Base-by-base conservation (phyloP, 2,888 invertebrate genomes). In the Dorcus parallelipipedus region DNA sequence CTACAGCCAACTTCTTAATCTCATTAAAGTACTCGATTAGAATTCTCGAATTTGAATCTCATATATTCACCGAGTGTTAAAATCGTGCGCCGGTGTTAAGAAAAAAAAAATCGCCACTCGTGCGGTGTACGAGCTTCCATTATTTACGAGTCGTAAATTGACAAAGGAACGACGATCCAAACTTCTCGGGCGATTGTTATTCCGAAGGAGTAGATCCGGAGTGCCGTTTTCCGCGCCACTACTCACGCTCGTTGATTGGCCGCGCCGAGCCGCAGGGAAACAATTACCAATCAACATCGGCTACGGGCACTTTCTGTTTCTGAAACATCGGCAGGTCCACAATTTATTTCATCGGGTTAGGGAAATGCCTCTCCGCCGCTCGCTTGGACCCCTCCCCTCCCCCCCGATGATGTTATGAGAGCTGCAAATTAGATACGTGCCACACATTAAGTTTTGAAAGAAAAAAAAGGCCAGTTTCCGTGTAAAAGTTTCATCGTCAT, bases 201-300 rank as follows among this genome's bases (percentile, higher is more conserved):
- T 77, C 77, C 66, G 68, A 58, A 62, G 71, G 68, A 68, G 77
- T 73, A 67, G 73, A 74, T 72, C 63, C 62, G 67, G 73, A 74
- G 76, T 76, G 76, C 72, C 74, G 75, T 73, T 77, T 77, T 76
- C 75, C 75, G 76, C 76, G 73, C 77, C 73, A 75, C 75, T 76
- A 73, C 73, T 71, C 74, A 68, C 75, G 75, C 73, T 70, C 75
- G 73, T 72, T 77, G 77, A 77, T 77, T 77, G 76, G 77, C 69
- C 71, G 71, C 69, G 65, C 57, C 61, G 67, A 70, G 72, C 72
- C 74, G 72, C 71, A 69, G 76, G 74, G 76, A 74, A 73, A 74
- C 70, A 69, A 69, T 70, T 69, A 69, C 70, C 70, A 70, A 70
- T 70, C 70, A 70, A 68, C 66, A 63, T 65, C 65, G 64, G 57